Base-by-base conservation (phyloP, 1,140 invertebrate genomes). In the Drosophila sp. region DNA sequence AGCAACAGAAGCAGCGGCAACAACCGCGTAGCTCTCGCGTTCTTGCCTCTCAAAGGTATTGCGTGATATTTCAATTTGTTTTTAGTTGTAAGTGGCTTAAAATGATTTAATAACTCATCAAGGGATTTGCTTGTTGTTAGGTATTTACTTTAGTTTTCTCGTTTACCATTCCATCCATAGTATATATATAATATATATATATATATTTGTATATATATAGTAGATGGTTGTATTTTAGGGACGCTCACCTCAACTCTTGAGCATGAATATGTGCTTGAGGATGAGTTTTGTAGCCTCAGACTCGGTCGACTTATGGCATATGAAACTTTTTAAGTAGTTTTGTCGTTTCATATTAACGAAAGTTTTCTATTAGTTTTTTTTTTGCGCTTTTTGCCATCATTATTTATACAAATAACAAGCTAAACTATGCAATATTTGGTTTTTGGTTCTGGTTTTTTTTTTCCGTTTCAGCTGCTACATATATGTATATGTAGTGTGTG, bases 101-200 rank as follows among this genome's bases (percentile, higher is more conserved):
- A 89, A 89, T 89, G 84, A 89, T 89, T 89, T 89, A 89, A 89
- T 89, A 89, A 89, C 84, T 89, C 84, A 89, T 89, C 84, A 89
- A 90, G 84, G 84, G 84, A 89, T 89, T 89, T 89, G 66, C 84
- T 86, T 82, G 83, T 86, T 89, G 80, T 87, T 89, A 60, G 61
- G 66, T 87, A 87, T 87, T 87, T 89, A 83, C 84, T 75, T 87
- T 87, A 89, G 80, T 82, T 76, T 78, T 66, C 66, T 50, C 44
- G 73, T 66, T 78, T 25, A 44, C 44, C 72, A 61, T 58, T 68
- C 66, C 60, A 66, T 17, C 41, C 30, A 27, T 23, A 7, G 7
- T 23, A 50, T 10, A 7, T 50, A 50, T 25, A 47, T 25, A 25
- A 25, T 50, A 27, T 23, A 27, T 23, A 23, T 3, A 5, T 44